These are phyloP conservation scores for Luehdorfia chinensis DNA, from an alignment of 1,140 invertebrate species.

Conservation along the genomic window DNA sequence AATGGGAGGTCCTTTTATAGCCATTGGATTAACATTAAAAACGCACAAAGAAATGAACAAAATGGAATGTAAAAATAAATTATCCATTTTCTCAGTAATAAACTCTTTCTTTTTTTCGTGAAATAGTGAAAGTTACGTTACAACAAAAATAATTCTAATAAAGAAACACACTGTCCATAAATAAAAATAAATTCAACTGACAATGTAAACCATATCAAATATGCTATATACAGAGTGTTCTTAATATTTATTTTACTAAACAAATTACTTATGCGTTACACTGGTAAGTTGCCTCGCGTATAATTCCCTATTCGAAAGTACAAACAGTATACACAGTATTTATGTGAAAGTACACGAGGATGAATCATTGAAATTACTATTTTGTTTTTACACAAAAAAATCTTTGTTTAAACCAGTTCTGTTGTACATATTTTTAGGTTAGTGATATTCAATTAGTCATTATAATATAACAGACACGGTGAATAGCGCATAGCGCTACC, in stretches of 20 bases:
- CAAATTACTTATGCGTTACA: no score
- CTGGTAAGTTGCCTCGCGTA: no score
- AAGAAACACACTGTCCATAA: not conserved
- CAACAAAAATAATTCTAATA: not conserved
- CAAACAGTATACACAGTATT: no score
- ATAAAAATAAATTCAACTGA: not conserved
- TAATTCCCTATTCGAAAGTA: no score
- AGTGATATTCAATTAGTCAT: no score
- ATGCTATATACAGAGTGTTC: not conserved
- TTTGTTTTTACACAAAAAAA: not conserved
- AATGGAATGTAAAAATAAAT: not conserved
- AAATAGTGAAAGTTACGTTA: no score
- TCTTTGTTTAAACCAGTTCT: not conserved
- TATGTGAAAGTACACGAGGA: no score
- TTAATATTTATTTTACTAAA: no score
- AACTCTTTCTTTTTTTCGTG: not conserved
- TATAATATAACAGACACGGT: no score
- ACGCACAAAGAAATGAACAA: constrained; percentile 5
- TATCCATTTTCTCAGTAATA: not conserved
- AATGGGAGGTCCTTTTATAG: constrained; percentile 44
- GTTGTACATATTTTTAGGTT: no score
- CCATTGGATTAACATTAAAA: constrained; percentile 38
- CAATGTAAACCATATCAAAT: not conserved
- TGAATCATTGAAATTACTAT: no score
- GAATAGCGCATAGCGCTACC: no score